Base-by-base conservation (phyloP, 2,888 invertebrate genomes). In the Acronicta psi region DNA sequence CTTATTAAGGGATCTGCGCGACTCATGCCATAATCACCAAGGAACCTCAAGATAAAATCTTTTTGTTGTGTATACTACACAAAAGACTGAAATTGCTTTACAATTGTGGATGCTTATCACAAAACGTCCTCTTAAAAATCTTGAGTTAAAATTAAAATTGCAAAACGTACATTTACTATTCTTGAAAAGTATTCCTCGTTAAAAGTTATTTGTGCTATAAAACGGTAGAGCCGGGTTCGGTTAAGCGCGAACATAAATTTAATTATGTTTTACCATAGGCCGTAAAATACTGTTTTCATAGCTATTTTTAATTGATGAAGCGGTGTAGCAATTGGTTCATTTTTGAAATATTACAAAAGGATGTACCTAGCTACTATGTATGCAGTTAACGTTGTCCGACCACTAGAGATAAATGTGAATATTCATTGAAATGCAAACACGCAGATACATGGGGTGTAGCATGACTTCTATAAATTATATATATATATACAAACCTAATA, bases 11-110 rank as follows among this genome's bases (percentile, higher is more conserved):
- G 79, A 78, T 78, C 71, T 67, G 56, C 54, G 61, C 65, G 76
- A 78, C 75, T 83, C 80, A 78, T 79, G 74, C 77, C 77, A 81
- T 84, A 84, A 84, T 86, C 81, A 79, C 76, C 63, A 69, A 69
- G 73, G 70, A 81, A 81, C 79, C 64, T 77, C 76, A 64, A 79
- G 82, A 84, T 83, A 80, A 79, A 80, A 85, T 86, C 85, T 87
- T 84, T 85, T 85, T 87, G 85, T 86, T 80, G 80, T 81, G 62
- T 76, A 77, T 63, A 62, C 63, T 69, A 76, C 76, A 84, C 83
- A 85, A 87, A 85, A 81, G 82, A 59, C 71, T 70, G 77, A 73
- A 83, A 84, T 84, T 76, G 81, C 79, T 83, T 81, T 70, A 79
- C 80, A 80, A 82, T 83, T 80, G 73, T 64, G 67, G 75, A 62